Conservation (phyloP, 2,888 invertebrate species). For the Prosapia bicincta region DNA sequence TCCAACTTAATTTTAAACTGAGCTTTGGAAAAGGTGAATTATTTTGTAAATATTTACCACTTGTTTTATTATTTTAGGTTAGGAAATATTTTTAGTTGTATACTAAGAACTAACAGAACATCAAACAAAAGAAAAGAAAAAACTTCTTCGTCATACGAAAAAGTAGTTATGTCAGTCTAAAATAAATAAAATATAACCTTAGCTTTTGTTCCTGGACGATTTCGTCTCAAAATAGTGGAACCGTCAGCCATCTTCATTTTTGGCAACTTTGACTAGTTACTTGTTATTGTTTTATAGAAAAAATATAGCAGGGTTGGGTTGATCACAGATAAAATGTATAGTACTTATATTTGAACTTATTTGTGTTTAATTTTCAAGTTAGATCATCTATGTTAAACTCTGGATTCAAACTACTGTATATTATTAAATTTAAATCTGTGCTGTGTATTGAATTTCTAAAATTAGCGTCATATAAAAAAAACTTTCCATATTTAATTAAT, state of each 20-base stretch:
- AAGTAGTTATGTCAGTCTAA: not conserved
- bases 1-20: no score
- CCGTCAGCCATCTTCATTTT: constrained; percentile 76
- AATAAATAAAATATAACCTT: constrained; percentile 56
- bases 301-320: not conserved
- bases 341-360: no score
- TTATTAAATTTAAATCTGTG: no score
- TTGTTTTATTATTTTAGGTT: not conserved
- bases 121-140: not conserved
- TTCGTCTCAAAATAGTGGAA: constrained; percentile 73
- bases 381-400: no score
- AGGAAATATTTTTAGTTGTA: not conserved
- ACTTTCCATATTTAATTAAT: no score
- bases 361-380: no score
- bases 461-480: no score
- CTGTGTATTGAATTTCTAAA: no score
- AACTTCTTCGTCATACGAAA: not conserved
- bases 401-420: no score
- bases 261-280: not conserved
- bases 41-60: no score
- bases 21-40: no score
- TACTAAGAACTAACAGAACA: not conserved
- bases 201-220: constrained; percentile 87
- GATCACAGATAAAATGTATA: not conserved
- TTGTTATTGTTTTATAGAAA: not conserved